Evolutionary conservation across 2,888 invertebrate species (phyloP), one percentile per base, ranked within the genome.

Genomic region (Auanema freiburgensis): DNA sequence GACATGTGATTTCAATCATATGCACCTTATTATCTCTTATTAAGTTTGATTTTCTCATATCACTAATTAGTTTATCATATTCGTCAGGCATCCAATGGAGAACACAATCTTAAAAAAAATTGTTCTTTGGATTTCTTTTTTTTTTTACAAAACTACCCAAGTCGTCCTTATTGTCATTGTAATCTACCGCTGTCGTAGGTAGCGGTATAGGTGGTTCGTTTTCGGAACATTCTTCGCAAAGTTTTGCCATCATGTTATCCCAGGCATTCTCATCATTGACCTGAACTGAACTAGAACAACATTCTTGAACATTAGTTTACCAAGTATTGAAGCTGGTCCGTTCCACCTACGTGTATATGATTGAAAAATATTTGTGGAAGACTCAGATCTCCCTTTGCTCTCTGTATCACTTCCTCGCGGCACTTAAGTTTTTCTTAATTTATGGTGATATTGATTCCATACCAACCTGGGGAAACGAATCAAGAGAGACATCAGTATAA

Each of bases 301-400:
- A 44, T 44, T 56, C 14, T 16, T 44, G 43, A 53, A 66, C 25
- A 41, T 3, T 12, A 11, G 60, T 74, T 67, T 65, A 85, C 85
- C 80, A 84, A 65, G 49, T 69, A 65, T 58, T 84, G 80, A 2
- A 85, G 74, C 25, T 84, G 83, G 14, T 81, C 82, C 63, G 84
- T 84, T 51, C 85, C 84, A 18, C 85, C 84, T 46, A 85, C 78
- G 65, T 84, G 83, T 23, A 71, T 71, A 41, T 79, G 80, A 69
- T 85, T 85, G 78, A 85, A 85, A 76, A 85, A 85, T 25, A 85
- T 84, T 68, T 85, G 85, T 0, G 85, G 85, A 8, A 85, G 83
- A 14, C 69, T 64, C 4, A 80, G 83, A 24, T 78, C 76, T 58
- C 77, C 84, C 18, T 79, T 80, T 1, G 84, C 81, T 46, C 77